Evolutionary conservation across 2,888 invertebrate genomes (phyloP).

Genomic region (Danaus chrysippus): DNA sequence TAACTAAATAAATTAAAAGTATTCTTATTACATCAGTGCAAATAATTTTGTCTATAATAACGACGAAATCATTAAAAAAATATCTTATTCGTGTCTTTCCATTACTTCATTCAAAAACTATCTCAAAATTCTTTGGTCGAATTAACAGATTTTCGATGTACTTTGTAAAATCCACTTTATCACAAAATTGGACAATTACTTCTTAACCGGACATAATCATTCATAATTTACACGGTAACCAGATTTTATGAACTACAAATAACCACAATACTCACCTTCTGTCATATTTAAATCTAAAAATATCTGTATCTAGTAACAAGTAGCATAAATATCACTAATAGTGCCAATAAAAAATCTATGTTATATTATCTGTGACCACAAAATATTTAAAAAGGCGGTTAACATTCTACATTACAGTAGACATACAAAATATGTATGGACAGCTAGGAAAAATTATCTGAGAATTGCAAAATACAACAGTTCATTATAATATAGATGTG

Average conservation of each 20-base stretch:
- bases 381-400: no score
- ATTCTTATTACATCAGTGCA: conserved; percentile 6
- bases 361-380: no score
- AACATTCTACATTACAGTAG: no score
- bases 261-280: no score
- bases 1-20: conserved; percentile 21
- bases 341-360: no score
- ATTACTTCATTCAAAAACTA: conserved; percentile 17
- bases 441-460: not conserved
- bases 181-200: conserved; percentile 7
- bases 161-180: conserved; percentile 27
- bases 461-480: not conserved
- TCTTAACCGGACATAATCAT: not conserved
- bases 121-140: conserved; percentile 59
- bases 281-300: no score
- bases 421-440: no score
- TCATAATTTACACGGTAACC: no score
- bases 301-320: no score
- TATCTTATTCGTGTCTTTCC: conserved; percentile 6
- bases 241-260: no score
- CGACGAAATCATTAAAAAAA: conserved; percentile 13
- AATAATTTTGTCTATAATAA: conserved; percentile 10
- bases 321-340: no score
- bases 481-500: not conserved
- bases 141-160: conserved; percentile 47